These are phyloP conservation scores for Rhagonycha lutea DNA, from an alignment of 2,888 invertebrate genomes.

Conservation along the genomic window DNA sequence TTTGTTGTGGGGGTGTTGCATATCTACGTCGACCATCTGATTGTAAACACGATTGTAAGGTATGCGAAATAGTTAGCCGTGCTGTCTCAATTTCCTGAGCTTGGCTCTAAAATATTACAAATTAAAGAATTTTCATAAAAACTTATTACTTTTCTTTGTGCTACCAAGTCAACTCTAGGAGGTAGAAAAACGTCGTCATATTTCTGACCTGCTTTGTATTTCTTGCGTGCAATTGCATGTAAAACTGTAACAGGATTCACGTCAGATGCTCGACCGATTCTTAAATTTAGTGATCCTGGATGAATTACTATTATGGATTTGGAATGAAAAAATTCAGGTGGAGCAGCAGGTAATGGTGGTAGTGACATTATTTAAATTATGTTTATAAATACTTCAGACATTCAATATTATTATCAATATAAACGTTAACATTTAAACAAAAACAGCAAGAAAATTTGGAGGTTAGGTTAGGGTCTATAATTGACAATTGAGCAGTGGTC, in stretches of 20 bases:
- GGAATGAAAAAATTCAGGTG: conserved; percentile 61
- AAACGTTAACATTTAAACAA: not conserved
- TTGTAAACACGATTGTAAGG: conserved; percentile 83
- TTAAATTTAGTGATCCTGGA: conserved; percentile 86
- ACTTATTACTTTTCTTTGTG: conserved; percentile 5
- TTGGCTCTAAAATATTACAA: conserved; percentile 49
- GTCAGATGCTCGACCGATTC: conserved; percentile 91
- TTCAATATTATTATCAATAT: not conserved
- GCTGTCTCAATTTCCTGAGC: conserved; percentile 84
- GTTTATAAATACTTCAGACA: not conserved
- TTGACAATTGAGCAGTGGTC: too few species aligned
- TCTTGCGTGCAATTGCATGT: conserved; percentile 81
- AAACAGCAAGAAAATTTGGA: not conserved
- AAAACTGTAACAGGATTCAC: conserved; percentile 81
- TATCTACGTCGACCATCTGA: conserved; percentile 80
- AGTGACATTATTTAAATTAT: not conserved
- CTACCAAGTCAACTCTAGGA: conserved; percentile 62
- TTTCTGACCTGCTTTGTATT: conserved; percentile 56
- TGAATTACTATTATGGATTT: conserved; percentile 91
- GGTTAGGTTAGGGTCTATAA: too few species aligned
- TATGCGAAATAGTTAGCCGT: conserved; percentile 80
- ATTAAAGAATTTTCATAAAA: not conserved
- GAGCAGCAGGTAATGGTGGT: not conserved
- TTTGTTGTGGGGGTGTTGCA: conserved; percentile 88
- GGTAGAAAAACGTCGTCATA: conserved; percentile 71